Base-by-base conservation (phyloP, 2,888 invertebrate species). In the Matsumyia berberina region DNA sequence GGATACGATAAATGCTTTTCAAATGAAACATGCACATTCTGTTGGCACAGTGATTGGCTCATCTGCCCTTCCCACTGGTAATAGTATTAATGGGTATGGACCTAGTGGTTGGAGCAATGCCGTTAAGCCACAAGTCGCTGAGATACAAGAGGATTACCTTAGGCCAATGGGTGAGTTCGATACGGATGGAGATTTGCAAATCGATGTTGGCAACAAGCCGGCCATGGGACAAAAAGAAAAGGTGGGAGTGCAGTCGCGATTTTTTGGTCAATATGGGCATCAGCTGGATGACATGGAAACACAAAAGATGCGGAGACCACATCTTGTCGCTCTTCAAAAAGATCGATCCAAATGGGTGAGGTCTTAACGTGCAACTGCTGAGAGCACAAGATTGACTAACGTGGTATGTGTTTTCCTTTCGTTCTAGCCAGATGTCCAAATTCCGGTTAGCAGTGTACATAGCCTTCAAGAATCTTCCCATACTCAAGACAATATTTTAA, bases 141-240 rank as follows among this genome's bases (percentile, higher is more conserved):
- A 37, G 9, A 60, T 58, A 80, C 80, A 80, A 49, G 74, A 67
- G 49, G 79, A 73, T 58, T 53, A 39, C 58, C 74, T 80, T 60
- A 80, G 80, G 44, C 67, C 73, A 9, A 29, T 12, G 58, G 55
- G 29, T 17, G 55, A 60, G 4, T 64, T 67, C 24, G 51, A 60
- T 55, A 35, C 11, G 35, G 72, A 73, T 51, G 72, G 55, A 44
- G 72, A n/a, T 49, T 51, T 24, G 24, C 24, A 66, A 42, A 31
- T 15, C 17, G 73, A 58, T 51, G 49, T 8, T 49, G 31, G 33
- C 19, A 44, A 44, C 1, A 69, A 42, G 39, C 4, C 8, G 8
- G 39, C 9, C 12, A 12, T 6, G 2, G 35, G 4, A 1, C 9
- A 44, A 46, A 31, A 46, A 15, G 46, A 29, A 15, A 24, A 44